Evolutionary conservation across 2,113 vertebrate species (phyloP), one percentile per base, ranked within the genome.

Genomic region (Hippoglossus stenolepis): DNA sequence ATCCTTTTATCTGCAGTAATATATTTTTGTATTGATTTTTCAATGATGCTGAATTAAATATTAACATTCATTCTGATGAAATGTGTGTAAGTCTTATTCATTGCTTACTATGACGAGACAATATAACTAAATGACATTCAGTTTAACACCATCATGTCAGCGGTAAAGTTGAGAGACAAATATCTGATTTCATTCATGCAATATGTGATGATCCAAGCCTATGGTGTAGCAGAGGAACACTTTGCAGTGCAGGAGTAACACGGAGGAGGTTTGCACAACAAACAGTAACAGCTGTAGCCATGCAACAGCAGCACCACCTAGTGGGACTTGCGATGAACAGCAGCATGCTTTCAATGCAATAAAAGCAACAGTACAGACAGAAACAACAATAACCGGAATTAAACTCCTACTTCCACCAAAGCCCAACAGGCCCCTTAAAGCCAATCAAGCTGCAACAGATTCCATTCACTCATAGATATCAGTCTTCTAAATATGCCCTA

Each of bases 11-110:
- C 6, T 31, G 35, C 35, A 38, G 9, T 38, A 24, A 70, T 63
- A 20, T 53, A 53, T 61, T 10, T 49, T 76, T 2, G 6, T 43
- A 61, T 75, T 20, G 54, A 47, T 65, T 47, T 45, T 58, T 20
- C 9, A 1, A 13, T 49, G 13, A 28, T 58, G 13, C 20, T 73
- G 10, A 23, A 65, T 61, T 49, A 57, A 2, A 24, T 23, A 21
- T 58, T 15, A 20, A 20, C 17, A 26, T 5, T 9, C 61, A 45
- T 53, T 15, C 35, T 15, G 17, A 47, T 57, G 35, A 38, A 38
- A 38, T 0, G 31, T 31, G 31, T 31, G 31, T 31, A 31, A 9
- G 2, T 38, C 35, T 8, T 7, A 35, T 51, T 28, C 0, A 54
- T 21, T 10, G n/a, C 38, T 12, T 18, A 38, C 2, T 26, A 20